phyloP scores from a whole-genome alignment of 2,888 invertebrate species.

The Blera fallax region DNA sequence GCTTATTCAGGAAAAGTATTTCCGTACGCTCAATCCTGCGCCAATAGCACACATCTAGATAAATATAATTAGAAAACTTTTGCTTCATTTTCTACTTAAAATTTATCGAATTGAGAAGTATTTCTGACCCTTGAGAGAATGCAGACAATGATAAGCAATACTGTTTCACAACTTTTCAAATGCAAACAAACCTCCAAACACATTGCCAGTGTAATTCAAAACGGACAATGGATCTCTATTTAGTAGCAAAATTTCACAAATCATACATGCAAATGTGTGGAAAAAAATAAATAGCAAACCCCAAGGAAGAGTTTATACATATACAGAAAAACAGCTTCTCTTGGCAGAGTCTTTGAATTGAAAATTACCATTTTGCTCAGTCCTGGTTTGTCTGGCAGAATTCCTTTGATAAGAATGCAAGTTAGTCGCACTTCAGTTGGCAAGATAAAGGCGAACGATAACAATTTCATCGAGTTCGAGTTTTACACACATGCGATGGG shows the following conservation, averaged over 20 bases:
- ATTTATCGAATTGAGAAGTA: conserved; percentile 1
- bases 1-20: no score
- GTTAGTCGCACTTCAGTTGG: conserved; percentile 5
- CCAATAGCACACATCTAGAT: background rate
- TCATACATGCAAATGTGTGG: conserved; percentile 7
- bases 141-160: conserved; percentile 16
- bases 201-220: background rate
- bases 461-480: background rate
- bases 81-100: background rate
- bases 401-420: background rate
- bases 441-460: background rate
- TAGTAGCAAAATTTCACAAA: background rate
- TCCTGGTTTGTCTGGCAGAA: background rate
- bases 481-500: background rate
- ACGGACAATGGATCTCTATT: background rate
- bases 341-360: background rate
- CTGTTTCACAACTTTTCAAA: conserved; percentile 13
- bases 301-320: background rate
- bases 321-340: background rate
- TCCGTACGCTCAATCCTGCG: background rate
- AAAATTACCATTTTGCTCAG: background rate
- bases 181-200: background rate
- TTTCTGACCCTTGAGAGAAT: background rate
- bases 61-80: conserved; percentile 32
- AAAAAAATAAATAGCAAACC: background rate